A percentile compares a stretch with the other conserved stretches of the same genome.
phyloP scores from a whole-genome alignment of 2,113 vertebrate genomes.

The Phycodurus eques region DNA sequence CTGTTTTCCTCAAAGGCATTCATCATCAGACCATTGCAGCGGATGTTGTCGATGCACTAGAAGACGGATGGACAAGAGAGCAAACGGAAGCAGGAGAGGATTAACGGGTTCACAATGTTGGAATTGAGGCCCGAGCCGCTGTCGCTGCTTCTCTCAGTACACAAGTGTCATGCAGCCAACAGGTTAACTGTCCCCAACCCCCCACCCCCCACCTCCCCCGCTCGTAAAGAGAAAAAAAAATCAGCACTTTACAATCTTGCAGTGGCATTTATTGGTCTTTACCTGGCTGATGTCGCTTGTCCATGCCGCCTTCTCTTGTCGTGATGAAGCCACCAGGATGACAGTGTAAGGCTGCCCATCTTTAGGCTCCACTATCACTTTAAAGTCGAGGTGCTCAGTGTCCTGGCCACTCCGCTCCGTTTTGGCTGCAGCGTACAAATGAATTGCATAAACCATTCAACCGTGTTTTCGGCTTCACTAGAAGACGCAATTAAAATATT shows the following conservation, averaged over 20 bases:
- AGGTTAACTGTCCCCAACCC: neutral
- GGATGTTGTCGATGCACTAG: slow-evolving; percentile 97
- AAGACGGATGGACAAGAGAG: slow-evolving; percentile 19
- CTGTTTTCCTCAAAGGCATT: slow-evolving; percentile 97
- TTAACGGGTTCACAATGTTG: slow-evolving; percentile 7
- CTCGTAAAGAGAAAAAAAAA: neutral
- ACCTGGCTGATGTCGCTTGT: slow-evolving; percentile 98
- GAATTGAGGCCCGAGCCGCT: neutral
- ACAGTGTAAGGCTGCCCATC: slow-evolving; percentile 85
- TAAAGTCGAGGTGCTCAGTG: slow-evolving; percentile 91
- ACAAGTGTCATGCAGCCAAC: neutral
- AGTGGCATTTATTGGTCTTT: neutral
- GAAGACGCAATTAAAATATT: neutral
- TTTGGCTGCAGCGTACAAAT: slow-evolving; percentile 61
- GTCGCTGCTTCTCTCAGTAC: neutral
- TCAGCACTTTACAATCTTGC: neutral
- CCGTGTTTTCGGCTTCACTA: neutral
- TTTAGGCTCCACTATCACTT: slow-evolving; percentile 94
- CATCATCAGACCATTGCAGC: slow-evolving; percentile 98
- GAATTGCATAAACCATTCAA: neutral
- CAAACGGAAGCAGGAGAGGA: neutral
- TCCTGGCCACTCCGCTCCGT: slow-evolving; percentile 78
- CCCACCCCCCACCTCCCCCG: neutral
- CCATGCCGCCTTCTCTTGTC: slow-evolving; percentile 95
- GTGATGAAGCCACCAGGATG: slow-evolving; percentile 91